Conservation (phyloP, 2,888 invertebrate genomes). For the Eurytoma californica region DNA sequence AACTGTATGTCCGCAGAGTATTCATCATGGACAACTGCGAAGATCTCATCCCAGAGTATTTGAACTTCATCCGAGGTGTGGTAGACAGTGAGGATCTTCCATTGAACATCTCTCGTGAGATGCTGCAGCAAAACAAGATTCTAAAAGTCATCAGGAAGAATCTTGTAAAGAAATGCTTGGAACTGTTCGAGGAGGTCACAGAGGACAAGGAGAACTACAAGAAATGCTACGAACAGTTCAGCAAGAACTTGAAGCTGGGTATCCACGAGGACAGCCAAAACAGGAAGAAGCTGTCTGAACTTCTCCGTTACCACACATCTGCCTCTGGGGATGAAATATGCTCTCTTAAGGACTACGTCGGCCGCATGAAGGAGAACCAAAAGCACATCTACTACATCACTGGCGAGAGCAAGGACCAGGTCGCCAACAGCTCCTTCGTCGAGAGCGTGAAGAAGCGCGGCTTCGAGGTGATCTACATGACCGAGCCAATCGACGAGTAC, state of each 20-base stretch:
- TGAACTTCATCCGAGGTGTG: constrained; percentile 97
- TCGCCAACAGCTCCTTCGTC: constrained; percentile 97
- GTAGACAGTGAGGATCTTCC: constrained; percentile 99
- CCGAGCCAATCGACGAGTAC: constrained; percentile 99
- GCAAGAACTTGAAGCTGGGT: constrained; percentile 97
- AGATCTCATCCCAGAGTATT: constrained; percentile 97
- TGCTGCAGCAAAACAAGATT: constrained; percentile 99
- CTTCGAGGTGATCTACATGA: constrained; percentile 99
- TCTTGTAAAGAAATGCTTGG: constrained; percentile 98
- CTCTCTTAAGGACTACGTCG: constrained; percentile 96
- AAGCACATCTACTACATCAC: constrained; percentile 99
- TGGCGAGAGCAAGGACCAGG: constrained; percentile 94
- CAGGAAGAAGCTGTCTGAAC: constrained; percentile 89
- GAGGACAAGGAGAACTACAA: constrained; percentile 99
- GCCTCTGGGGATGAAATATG: constrained; percentile 95
- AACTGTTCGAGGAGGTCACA: constrained; percentile 95
- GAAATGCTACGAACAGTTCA: constrained; percentile 99
- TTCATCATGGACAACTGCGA: constrained; percentile 99
- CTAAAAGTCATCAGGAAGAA: constrained; percentile 99
- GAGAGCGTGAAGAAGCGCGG: constrained; percentile 98
- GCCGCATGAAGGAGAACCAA: constrained; percentile 98
- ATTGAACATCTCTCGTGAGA: constrained; percentile 98
- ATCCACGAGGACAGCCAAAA: constrained; percentile 98
- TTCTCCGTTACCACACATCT: constrained; percentile 93
- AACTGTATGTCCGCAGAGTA: constrained; percentile 96